Evolutionary conservation across 2,797 vertebrate species (phyloP).

Genomic region (Bradypodion pumilum): DNA sequence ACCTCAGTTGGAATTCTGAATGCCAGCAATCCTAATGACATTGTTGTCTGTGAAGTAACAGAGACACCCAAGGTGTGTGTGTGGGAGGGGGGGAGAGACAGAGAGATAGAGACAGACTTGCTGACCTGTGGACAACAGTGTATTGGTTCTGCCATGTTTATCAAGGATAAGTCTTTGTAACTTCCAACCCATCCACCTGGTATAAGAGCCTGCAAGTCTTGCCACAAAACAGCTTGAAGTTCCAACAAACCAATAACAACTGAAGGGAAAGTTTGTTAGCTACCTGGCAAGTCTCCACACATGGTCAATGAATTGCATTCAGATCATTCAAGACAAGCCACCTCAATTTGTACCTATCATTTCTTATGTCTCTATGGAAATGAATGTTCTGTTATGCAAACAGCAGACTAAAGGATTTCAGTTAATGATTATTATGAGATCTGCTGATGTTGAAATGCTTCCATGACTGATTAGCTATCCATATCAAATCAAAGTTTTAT

Average conservation of each 20-base stretch:
- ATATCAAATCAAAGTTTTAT: slow-evolving; percentile 64
- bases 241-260: not conserved
- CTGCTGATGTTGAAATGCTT: slow-evolving; percentile 67
- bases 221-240: not conserved
- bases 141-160: too few species aligned
- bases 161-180: too few species aligned
- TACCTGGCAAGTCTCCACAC: not conserved
- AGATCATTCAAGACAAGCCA: not conserved
- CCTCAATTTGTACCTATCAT: not conserved
- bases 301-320: not conserved
- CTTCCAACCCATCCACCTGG: not conserved
- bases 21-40: too few species aligned
- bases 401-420: slow-evolving; percentile 62
- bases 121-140: too few species aligned
- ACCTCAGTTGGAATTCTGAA: too few species aligned
- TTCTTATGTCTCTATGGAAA: slow-evolving; percentile 28
- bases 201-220: not conserved
- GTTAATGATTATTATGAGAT: slow-evolving; percentile 66
- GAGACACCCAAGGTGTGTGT: too few species aligned
- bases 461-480: slow-evolving; percentile 67
- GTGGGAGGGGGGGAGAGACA: too few species aligned
- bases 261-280: not conserved
- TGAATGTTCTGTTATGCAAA: slow-evolving; percentile 65
- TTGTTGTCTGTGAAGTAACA: too few species aligned
- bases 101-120: too few species aligned